Conservation (phyloP, 2,113 vertebrate genomes). For the human (Homo sapiens) region DNA sequence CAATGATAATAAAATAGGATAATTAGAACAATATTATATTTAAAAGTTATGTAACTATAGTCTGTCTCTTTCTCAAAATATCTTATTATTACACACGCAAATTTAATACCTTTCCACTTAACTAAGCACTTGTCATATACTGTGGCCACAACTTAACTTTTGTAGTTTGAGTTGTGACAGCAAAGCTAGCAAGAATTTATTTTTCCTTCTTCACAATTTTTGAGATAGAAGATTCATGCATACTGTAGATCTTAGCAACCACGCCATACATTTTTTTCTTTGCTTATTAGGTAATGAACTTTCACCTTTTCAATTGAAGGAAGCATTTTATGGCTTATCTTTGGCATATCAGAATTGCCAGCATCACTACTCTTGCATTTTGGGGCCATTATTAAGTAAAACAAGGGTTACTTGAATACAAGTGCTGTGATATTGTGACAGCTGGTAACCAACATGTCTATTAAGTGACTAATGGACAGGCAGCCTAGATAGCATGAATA, state of each 20-base stretch:
- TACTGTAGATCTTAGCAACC: neutral
- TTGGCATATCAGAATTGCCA: neutral
- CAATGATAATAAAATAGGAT: neutral
- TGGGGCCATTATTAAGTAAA: neutral
- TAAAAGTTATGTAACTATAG: neutral
- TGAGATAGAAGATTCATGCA: neutral
- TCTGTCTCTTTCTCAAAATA: neutral
- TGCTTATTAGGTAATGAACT: neutral
- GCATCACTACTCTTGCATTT: neutral
- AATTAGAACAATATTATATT: neutral
- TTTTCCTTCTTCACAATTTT: neutral
- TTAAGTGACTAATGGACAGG: neutral
- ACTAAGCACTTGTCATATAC: neutral
- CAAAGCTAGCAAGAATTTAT: neutral
- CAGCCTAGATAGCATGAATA: neutral
- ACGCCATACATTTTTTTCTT: neutral
- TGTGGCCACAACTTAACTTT: neutral
- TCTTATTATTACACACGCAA: neutral
- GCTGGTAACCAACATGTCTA: neutral
- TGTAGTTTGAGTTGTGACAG: neutral
- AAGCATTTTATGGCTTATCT: neutral
- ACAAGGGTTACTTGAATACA: neutral
- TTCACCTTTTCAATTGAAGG: neutral
- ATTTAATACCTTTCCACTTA: neutral
- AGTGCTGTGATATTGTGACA: neutral